Conservation (phyloP, 1,140 invertebrate genomes). For the Scaptomyza pallida region DNA sequence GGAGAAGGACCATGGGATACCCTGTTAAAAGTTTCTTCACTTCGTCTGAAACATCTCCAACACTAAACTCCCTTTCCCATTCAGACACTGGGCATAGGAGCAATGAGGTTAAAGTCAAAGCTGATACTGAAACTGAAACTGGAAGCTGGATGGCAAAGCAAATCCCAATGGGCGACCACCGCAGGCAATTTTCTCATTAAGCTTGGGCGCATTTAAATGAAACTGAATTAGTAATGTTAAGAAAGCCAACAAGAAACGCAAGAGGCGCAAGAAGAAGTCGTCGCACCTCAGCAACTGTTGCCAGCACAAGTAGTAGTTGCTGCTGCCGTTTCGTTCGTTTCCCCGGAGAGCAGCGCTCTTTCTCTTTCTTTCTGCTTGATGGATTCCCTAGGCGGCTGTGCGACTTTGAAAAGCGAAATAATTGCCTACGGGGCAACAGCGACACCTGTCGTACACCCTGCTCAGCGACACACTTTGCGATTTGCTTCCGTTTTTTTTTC, state of each 20-base stretch:
- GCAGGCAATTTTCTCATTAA: constrained; percentile 82
- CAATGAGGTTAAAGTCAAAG: background rate
- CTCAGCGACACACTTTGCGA: too few relatives aligned
- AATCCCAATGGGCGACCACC: constrained; percentile 52
- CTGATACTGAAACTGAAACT: background rate
- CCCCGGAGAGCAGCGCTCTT: constrained; percentile 18
- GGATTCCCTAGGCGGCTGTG: constrained; percentile 52
- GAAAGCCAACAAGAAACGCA: constrained; percentile 45
- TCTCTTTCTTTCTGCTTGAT: constrained; percentile 21
- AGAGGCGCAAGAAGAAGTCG: constrained; percentile 11
- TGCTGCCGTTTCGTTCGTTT: constrained; percentile 1
- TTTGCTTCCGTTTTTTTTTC: constrained; percentile 37
- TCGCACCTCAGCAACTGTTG: constrained; percentile 35
- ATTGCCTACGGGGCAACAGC: constrained; percentile 69
- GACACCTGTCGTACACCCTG: constrained; percentile 30
- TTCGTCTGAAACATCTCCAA: too few relatives aligned
- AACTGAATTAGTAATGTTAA: constrained; percentile 80
- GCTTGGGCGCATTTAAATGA: constrained; percentile 77
- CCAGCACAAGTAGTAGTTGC: constrained; percentile 19
- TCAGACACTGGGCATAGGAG: background rate
- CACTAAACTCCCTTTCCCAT: background rate
- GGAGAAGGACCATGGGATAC: background rate
- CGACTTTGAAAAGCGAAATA: constrained; percentile 63
- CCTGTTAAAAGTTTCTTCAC: background rate
- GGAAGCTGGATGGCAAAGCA: constrained; percentile 13